A percentile compares a stretch with the other conserved stretches of the same genome.
These are phyloP conservation scores for Aricia agestis DNA, from an alignment of 1,140 invertebrate species.

Conservation along the genomic window DNA sequence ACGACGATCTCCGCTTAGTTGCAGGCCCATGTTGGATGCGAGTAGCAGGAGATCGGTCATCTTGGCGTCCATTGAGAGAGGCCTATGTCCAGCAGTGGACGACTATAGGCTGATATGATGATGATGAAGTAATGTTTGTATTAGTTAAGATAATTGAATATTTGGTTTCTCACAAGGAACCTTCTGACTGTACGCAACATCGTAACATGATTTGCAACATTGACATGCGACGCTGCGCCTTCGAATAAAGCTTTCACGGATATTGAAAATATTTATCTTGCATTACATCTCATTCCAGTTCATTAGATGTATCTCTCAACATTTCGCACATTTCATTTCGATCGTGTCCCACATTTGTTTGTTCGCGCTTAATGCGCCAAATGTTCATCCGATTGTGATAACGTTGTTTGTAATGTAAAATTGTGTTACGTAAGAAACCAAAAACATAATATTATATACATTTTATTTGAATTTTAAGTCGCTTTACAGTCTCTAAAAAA, in stretches of 20 bases:
- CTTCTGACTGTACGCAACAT: neutral
- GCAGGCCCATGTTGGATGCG: no score
- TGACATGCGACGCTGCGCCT: constrained; percentile 2
- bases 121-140: no score
- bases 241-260: constrained; percentile 12
- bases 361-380: neutral
- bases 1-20: no score
- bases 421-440: neutral
- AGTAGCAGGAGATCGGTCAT: no score
- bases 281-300: constrained; percentile 5
- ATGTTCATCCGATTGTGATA: neutral
- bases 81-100: no score
- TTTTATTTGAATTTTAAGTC: no score
- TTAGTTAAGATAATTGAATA: no score
- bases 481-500: no score
- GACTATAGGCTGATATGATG: no score
- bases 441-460: neutral
- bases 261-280: constrained; percentile 17
- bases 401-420: neutral
- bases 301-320: neutral
- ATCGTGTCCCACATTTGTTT: neutral
- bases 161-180: neutral
- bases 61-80: no score
- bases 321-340: neutral
- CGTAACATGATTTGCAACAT: constrained; percentile 10